These are phyloP conservation scores for Cancer borealis DNA, from an alignment of 2,888 invertebrate genomes.

Conservation along the genomic window DNA sequence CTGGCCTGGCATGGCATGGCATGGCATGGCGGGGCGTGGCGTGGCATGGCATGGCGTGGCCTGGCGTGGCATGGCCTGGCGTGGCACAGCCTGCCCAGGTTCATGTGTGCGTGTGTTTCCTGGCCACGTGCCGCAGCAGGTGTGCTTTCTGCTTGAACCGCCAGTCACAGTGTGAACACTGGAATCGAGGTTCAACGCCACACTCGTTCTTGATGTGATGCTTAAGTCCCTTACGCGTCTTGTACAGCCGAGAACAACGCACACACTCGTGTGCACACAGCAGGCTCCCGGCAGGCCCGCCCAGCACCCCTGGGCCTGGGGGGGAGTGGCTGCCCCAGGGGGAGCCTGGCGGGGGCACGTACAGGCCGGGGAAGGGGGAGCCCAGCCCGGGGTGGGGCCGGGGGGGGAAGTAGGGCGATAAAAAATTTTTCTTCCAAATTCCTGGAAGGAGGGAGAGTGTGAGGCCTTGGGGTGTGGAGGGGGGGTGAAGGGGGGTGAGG, in stretches of 20 bases:
- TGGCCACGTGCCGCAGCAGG: conserved; percentile 76
- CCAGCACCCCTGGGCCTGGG: conserved; percentile 66
- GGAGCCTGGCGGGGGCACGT: conserved; percentile 69
- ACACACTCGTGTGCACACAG: conserved; percentile 77
- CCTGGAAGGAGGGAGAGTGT: conserved; percentile 68
- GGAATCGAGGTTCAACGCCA: conserved; percentile 77
- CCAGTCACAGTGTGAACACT: conserved; percentile 77
- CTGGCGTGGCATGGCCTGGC: too few species aligned
- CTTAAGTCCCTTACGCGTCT: conserved; percentile 77
- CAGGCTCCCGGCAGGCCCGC: conserved; percentile 52
- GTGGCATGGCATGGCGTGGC: neutral
- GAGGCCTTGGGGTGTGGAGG: neutral
- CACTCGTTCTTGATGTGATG: conserved; percentile 77
- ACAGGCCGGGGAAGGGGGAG: conserved; percentile 76
- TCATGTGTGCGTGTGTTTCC: conserved; percentile 74
- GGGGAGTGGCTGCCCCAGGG: conserved; percentile 70
- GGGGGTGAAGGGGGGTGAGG: neutral
- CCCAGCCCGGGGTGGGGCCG: conserved; percentile 72
- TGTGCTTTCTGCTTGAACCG: conserved; percentile 78
- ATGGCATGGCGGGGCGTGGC: neutral
- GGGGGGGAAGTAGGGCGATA: conserved; percentile 75
- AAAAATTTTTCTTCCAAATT: conserved; percentile 77
- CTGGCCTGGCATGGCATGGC: too few species aligned
- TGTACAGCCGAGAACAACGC: conserved; percentile 77
- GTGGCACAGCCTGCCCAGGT: too few species aligned